These are phyloP conservation scores for Rhagonycha fulva DNA, from an alignment of 2,888 invertebrate genomes.

Conservation along the genomic window DNA sequence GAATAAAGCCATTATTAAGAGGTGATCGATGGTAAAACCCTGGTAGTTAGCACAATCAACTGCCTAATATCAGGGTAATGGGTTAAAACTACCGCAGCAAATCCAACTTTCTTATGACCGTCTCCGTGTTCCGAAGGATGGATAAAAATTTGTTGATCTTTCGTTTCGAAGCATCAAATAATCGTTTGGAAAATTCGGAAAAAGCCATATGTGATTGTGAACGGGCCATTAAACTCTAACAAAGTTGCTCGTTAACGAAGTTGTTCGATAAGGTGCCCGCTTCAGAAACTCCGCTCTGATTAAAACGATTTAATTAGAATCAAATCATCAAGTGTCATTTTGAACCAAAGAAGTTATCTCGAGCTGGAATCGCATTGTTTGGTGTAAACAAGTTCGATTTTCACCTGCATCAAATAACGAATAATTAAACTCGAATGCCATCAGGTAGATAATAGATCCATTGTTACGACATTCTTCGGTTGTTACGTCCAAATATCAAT, in stretches of 20 bases:
- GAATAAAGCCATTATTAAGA: too few species aligned
- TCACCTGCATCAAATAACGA: slow-evolving; percentile 36
- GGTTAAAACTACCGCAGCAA: too few species aligned
- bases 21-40: too few species aligned
- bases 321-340: slow-evolving; percentile 43
- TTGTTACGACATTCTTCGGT: slow-evolving; percentile 52
- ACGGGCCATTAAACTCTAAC: background rate
- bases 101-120: too few species aligned
- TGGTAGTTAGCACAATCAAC: too few species aligned
- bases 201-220: too few species aligned
- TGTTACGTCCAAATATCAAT: slow-evolving; percentile 49
- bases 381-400: slow-evolving; percentile 43
- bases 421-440: slow-evolving; percentile 50
- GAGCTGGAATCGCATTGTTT: slow-evolving; percentile 32
- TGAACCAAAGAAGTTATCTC: slow-evolving; percentile 32
- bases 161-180: too few species aligned
- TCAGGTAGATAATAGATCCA: slow-evolving; percentile 54
- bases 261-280: background rate
- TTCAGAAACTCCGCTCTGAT: background rate
- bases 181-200: too few species aligned
- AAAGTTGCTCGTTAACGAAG: background rate
- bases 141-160: too few species aligned
- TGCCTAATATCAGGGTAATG: too few species aligned
- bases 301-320: slow-evolving; percentile 21
- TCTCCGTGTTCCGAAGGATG: too few species aligned